Conservation (phyloP, 2,797 vertebrate genomes). For the Oreochromis grahami region DNA sequence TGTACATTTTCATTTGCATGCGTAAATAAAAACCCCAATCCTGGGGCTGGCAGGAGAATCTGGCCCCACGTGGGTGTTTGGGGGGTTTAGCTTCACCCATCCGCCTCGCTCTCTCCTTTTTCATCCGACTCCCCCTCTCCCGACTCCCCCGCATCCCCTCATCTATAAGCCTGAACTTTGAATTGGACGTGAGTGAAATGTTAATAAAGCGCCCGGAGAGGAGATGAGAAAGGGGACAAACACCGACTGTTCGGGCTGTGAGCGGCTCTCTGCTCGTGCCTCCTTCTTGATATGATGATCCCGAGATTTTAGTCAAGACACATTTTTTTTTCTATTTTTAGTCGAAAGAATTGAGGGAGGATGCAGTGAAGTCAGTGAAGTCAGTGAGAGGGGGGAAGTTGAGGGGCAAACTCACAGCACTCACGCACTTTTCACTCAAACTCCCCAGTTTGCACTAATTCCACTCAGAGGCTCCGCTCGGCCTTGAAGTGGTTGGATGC, state of each 20-base stretch:
- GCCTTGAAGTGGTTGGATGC: not conserved
- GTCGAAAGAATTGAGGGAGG: not conserved
- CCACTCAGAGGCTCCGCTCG: not conserved
- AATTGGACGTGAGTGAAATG: constrained; percentile 80
- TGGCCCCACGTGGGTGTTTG: constrained; percentile 54
- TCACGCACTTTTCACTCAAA: not conserved
- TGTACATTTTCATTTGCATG: not conserved
- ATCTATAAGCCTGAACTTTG: constrained; percentile 76
- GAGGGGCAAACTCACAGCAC: not conserved
- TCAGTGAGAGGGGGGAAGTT: not conserved
- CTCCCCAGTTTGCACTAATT: not conserved
- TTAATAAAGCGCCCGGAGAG: constrained; percentile 62
- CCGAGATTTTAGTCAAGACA: not conserved
- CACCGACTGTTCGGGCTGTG: constrained; percentile 39
- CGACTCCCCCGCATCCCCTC: constrained; percentile 25
- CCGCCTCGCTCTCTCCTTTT: not conserved
- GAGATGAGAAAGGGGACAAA: constrained; percentile 66
- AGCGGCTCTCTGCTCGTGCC: not conserved
- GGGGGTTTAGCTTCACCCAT: constrained; percentile 31
- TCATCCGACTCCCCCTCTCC: not conserved
- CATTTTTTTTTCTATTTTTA: not conserved
- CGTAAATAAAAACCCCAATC: not conserved
- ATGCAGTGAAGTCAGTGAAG: not conserved
- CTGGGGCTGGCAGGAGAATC: constrained; percentile 18
- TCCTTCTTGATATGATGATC: not conserved